Evolutionary conservation across 2,888 invertebrate species (phyloP), one percentile per base, ranked within the genome.

Genomic region (Philhelius pedissequus): DNA sequence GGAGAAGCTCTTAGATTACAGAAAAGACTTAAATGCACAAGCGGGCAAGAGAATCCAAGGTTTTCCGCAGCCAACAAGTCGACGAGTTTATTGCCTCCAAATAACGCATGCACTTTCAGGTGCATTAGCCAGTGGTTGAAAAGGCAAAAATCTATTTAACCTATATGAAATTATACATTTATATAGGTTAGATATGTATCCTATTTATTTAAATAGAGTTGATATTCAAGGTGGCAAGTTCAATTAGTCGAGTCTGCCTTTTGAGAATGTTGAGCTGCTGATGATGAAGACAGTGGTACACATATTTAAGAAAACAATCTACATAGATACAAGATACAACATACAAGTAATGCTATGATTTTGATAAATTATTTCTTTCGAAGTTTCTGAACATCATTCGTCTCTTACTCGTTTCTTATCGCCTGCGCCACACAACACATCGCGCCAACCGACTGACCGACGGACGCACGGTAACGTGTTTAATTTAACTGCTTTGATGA

Each of bases 181-280:
- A 35, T 13, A 38, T 38, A 38, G 13, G n/a, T 30, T 35, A 25
- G 25, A 25, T 25, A 4, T 25, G 5, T 13, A 13, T 43, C 52
- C 40, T 54, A n/a, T 22, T 54, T 22, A 20, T 58, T 50, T 30
- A 62, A 62, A 74, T 50, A 56, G n/a, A 64, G 32, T 48, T 64
- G 30, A 56, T 60, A 66, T 80, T 80, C 75, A 80, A 84, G 75
- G 84, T 76, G 84, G 84, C 80, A 76, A 80, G 84, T 80, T 84
- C 80, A 84, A 84, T 76, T 75, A 62, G 71, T 71, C 56, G 32
- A 45, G 71, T 79, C 66, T 48, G 40, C 64, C n/a, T 40, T 48
- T 56, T 20, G 25, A 60, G 5, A 62, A 8, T 40, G 25, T 38
- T 40, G 8, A 54, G 35, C 6, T 35, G 25, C 9, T 76, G 38